A percentile compares a stretch with the other conserved stretches of the same genome.
phyloP scores from a whole-genome alignment of 2,888 invertebrate species.

The Boloria euphrosyne region DNA sequence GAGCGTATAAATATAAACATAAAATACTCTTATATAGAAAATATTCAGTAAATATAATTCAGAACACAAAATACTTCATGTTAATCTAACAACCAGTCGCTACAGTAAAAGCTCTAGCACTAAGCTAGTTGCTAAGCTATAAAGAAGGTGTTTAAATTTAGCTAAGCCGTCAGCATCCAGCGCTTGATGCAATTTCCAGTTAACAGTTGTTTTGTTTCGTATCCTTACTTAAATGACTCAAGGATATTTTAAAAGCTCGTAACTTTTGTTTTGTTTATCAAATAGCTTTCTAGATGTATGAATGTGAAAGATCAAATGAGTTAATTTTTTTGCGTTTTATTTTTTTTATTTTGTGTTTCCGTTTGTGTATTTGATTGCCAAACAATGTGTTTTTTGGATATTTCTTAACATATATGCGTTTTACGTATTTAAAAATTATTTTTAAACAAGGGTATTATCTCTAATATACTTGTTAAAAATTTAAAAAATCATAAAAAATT shows the following conservation, averaged over 20 bases:
- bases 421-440: too few species aligned
- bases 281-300: neutral
- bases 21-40: neutral
- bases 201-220: constrained; percentile 26
- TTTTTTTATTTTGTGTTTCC: too few species aligned
- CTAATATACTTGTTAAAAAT: too few species aligned
- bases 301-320: neutral
- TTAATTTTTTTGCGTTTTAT: too few species aligned
- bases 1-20: too few species aligned
- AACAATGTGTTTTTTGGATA: too few species aligned
- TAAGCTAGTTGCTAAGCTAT: constrained; percentile 40
- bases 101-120: constrained; percentile 33
- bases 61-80: constrained; percentile 20
- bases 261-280: neutral
- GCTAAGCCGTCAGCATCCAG: constrained; percentile 40
- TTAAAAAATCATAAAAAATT: too few species aligned
- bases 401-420: too few species aligned
- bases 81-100: constrained; percentile 28
- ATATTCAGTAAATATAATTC: neutral
- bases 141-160: constrained; percentile 43
- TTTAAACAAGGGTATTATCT: too few species aligned
- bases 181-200: constrained; percentile 28
- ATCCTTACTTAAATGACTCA: constrained; percentile 20
- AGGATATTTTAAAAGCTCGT: constrained; percentile 11
- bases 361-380: too few species aligned